Base-by-base conservation (phyloP, 2,797 vertebrate genomes). In the Rhyacichthys aspro region DNA sequence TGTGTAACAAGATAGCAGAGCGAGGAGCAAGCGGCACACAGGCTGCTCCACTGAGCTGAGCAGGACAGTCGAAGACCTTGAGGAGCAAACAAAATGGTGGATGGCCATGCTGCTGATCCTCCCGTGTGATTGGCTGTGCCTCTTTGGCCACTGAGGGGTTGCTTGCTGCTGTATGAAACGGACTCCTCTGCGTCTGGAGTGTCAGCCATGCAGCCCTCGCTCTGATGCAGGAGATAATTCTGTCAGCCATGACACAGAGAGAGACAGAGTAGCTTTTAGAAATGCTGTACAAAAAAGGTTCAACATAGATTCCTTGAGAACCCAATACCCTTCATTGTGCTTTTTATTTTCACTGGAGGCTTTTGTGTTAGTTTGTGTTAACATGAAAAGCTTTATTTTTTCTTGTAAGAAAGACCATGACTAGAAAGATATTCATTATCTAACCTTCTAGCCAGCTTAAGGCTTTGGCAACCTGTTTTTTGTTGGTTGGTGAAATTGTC, bases 221-320 rank as follows among this genome's bases (percentile, higher is more conserved):
- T 94, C 93, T 96, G 96, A 97, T 94, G 94, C 93, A 95, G 95
- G 90, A 96, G 95, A 97, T 95, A 94, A 97, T 95, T 95, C 95
- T 95, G 94, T 94, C 93, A 93, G 92, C 92, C 93, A 92, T 89
- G 89, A 92, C 91, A 92, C 92, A 93, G 93, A 66, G 57, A 50
- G 60, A 38, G 70, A 72, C 67, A 69, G 76, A 81, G 84, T 79
- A 77, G 82, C 85, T 85, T 86, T 79, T 78, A 80, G 89, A 90
- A 94, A 93, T 95, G 94, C 93, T 94, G 88, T 90, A 85, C 91
- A 93, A 93, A 87, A 92, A 92, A 95, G 95, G 94, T 91, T 94
- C 94, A 92, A 94, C 93, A 71, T 55, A 70, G 77, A 64, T 82
- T 82, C 85, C 73, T 58, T 74, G 67, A 78, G 73, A 70, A 75